Conservation (phyloP, 1,140 invertebrate species). For the Cyclargus thomasi region DNA sequence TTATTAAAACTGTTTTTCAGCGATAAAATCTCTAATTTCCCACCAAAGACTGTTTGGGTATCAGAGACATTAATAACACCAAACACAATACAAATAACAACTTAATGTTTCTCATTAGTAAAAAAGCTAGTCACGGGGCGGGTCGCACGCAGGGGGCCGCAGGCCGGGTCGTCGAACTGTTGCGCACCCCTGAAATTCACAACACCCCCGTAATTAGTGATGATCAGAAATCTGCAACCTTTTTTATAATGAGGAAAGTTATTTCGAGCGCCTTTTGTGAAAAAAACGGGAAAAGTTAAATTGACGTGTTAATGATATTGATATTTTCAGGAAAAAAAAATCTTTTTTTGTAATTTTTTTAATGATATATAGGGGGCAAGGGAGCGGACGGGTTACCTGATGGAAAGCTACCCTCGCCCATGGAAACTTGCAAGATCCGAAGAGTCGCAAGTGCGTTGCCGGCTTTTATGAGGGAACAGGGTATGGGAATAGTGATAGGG, state of each 20-base stretch:
- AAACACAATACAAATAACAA: constrained; percentile 10
- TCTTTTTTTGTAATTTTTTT: too few species aligned
- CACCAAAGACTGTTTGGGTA: neutral
- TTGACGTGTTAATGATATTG: neutral
- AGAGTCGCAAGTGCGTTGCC: too few species aligned
- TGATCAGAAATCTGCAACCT: constrained; percentile 30
- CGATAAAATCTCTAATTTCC: neutral
- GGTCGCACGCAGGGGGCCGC: neutral
- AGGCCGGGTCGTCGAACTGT: neutral
- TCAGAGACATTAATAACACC: neutral
- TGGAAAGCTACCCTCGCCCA: too few species aligned
- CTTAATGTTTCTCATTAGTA: constrained; percentile 7
- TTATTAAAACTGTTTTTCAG: neutral
- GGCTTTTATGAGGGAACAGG: too few species aligned
- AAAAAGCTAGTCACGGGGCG: constrained; percentile 7
- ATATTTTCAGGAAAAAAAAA: neutral
- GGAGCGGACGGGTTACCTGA: too few species aligned
- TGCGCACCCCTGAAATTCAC: neutral
- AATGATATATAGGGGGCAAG: too few species aligned
- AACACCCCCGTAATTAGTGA: constrained; percentile 30
- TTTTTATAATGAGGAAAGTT: constrained; percentile 22
- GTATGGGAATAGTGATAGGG: too few species aligned
- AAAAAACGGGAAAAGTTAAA: neutral
- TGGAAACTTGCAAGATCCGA: too few species aligned
- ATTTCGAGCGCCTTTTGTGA: neutral